Conservation (phyloP, 2,888 invertebrate species). For the Drosophila aldrichi region DNA sequence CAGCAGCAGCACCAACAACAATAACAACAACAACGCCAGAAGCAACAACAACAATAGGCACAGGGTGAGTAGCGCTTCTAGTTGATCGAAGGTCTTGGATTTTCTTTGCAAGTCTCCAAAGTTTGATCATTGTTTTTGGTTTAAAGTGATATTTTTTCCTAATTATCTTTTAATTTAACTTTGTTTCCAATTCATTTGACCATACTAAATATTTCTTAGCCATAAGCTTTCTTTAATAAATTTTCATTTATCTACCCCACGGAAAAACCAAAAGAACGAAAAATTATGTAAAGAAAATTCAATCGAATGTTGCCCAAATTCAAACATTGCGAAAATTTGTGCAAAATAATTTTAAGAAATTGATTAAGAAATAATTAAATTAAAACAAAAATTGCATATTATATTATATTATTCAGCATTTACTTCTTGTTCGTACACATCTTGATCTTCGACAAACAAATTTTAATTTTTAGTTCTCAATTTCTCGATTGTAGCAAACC, state of each 20-base stretch:
- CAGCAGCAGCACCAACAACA: constrained; percentile 26
- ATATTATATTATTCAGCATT: constrained; percentile 79
- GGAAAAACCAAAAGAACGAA: constrained; percentile 13
- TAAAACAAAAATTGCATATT: constrained; percentile 80
- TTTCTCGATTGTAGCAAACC: neutral
- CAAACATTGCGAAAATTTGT: constrained; percentile 9
- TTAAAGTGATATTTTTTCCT: constrained; percentile 32
- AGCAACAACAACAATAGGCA: neutral
- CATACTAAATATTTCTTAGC: constrained; percentile 64
- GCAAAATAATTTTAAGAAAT: constrained; percentile 47
- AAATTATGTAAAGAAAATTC: constrained; percentile 30
- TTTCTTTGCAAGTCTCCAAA: constrained; percentile 68
- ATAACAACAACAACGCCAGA: constrained; percentile 10
- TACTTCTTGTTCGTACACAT: constrained; percentile 66
- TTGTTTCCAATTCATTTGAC: constrained; percentile 52
- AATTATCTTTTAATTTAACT: constrained; percentile 37
- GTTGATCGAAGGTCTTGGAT: constrained; percentile 19
- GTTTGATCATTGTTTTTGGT: constrained; percentile 36
- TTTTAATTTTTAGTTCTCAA: neutral
- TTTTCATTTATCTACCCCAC: constrained; percentile 54
- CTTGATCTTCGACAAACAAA: constrained; percentile 20
- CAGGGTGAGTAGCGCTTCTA: constrained; percentile 51
- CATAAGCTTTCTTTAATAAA: constrained; percentile 72
- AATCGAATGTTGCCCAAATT: constrained; percentile 20
- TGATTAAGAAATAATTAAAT: constrained; percentile 39